phyloP scores from a whole-genome alignment of 2,113 vertebrate species.

The Etheostoma spectabile region DNA sequence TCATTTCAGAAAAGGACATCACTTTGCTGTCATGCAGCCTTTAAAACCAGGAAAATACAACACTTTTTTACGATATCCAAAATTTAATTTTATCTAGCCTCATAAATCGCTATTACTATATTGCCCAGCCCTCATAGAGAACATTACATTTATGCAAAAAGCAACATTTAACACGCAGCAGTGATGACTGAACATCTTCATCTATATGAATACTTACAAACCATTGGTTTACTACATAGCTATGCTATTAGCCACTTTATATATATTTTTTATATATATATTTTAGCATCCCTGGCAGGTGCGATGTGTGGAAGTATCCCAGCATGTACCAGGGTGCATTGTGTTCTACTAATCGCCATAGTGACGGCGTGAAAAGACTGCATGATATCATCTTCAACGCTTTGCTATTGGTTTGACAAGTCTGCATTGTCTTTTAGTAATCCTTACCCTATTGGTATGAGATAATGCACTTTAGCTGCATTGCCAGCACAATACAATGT shows the following conservation, averaged over 20 bases:
- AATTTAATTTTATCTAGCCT: too few species aligned
- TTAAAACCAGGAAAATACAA: too few species aligned
- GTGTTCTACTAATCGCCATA: too few species aligned
- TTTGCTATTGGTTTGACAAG: not conserved
- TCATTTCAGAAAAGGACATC: too few species aligned
- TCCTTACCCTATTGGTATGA: not conserved
- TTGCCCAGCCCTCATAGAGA: too few species aligned
- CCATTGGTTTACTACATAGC: conserved; percentile 12
- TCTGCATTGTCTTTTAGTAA: not conserved
- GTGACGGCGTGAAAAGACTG: too few species aligned
- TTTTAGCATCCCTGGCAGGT: not conserved
- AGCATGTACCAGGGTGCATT: not conserved
- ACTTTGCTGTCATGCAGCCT: too few species aligned
- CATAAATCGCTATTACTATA: too few species aligned
- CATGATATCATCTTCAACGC: too few species aligned
- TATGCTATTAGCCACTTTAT: not conserved
- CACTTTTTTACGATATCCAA: too few species aligned
- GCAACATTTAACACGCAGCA: not conserved
- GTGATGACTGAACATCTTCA: not conserved
- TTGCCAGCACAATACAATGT: not conserved
- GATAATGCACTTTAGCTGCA: not conserved
- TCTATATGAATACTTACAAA: conserved; percentile 9
- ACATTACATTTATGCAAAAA: not conserved
- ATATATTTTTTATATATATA: too few species aligned
- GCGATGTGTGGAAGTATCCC: not conserved